Evolutionary conservation across 2,888 invertebrate species (phyloP), one percentile per base, ranked within the genome.

Genomic region (Sepioteuthis lessoniana): DNA sequence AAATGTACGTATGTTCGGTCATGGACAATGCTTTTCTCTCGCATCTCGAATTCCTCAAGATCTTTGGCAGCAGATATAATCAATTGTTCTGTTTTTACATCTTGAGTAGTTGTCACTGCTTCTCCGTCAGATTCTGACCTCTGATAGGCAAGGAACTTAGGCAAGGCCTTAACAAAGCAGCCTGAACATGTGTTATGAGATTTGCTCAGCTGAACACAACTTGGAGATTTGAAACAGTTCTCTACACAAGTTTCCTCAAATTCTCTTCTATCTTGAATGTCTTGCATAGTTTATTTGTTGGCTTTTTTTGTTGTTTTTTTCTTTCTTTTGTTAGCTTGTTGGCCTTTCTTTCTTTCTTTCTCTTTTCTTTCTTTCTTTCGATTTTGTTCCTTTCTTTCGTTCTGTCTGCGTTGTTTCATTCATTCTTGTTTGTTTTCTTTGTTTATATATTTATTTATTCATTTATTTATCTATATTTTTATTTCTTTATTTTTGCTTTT

Each of bases 151-250:
- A 76, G 1, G 16, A 76, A 76, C n/a, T 76, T n/a, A n/a, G n/a
- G n/a, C n/a, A 76, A n/a, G 35, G n/a, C 10, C 35, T 76, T 35
- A 76, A n/a, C n/a, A 76, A 76, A 76, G 16, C 76, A 76, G 35
- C n/a, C 35, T 10, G 76, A 35, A 76, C 76, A 76, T 76, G 35
- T 76, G 76, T 76, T 76, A 35, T n/a, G 13, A 25, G 76, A n/a
- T 76, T 76, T 76, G 76, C 76, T 76, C 35, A 35, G n/a, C 13
- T 76, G 76, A 76, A 76, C 76, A 76, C 76, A 76, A 76, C 76
- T 76, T 76, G 35, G n/a, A 76, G 76, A 76, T 76, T 76, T 76
- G 76, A 76, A n/a, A 76, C 76, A 76, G 35, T 76, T 76, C 76
- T n/a, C 13, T 76, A n/a, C 76, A 76, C 76, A 76, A 55, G 35